Percentiles rank a stretch among this genome's conserved stretches.
Evolutionary conservation across 92 coral and sea anemone genomes (phyloP).

Genomic region (Phenganax stokvisi): DNA sequence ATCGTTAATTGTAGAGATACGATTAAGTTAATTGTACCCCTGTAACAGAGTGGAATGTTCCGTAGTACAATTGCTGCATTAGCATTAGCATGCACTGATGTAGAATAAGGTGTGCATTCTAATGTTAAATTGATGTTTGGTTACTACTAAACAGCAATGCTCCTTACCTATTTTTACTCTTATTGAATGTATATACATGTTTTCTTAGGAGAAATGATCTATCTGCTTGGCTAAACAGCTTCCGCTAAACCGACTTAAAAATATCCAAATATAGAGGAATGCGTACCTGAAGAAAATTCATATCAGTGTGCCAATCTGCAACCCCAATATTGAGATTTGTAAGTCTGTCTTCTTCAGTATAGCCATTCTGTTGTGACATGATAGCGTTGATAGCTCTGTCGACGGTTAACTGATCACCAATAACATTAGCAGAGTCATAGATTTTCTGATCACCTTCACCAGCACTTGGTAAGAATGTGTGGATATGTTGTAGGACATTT

Average conservation of each 20-base stretch:
- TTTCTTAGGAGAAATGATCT: no score
- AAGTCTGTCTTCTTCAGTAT: slow-evolving; percentile 30
- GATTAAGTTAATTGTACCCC: no score
- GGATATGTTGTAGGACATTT: not conserved
- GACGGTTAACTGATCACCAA: slow-evolving; percentile 37
- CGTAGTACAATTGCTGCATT: no score
- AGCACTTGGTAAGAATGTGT: slow-evolving; percentile 7
- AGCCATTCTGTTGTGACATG: slow-evolving; percentile 37
- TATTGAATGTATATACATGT: no score
- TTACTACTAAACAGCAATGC: no score
- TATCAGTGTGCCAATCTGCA: slow-evolving; percentile 35
- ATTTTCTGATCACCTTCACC: not conserved
- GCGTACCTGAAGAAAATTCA: slow-evolving; percentile 23
- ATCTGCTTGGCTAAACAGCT: no score
- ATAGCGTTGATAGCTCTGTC: slow-evolving; percentile 28
- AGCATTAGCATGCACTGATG: no score
- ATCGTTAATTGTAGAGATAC: no score
- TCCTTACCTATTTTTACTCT: no score
- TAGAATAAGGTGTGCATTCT: no score
- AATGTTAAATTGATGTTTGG: no score
- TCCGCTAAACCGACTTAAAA: not conserved
- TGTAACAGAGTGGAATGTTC: no score
- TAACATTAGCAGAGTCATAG: slow-evolving; percentile 6
- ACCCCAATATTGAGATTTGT: slow-evolving; percentile 16
- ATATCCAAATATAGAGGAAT: not conserved